Evolutionary conservation across 2,888 invertebrate genomes (phyloP).

Genomic region (Lasioglossum villosulum): DNA sequence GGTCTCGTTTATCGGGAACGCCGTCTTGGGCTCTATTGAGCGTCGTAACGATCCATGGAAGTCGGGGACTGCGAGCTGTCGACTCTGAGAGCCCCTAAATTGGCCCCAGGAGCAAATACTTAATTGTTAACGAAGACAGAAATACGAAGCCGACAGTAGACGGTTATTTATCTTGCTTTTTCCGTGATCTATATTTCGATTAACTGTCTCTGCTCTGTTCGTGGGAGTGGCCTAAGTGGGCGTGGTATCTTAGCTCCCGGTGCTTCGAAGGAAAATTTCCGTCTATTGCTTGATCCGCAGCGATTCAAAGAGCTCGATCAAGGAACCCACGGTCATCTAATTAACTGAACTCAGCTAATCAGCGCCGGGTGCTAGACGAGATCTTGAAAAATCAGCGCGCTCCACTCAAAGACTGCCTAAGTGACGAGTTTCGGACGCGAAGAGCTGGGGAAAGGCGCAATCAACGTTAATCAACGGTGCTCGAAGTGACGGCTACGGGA

Average conservation of each 20-base stretch:
- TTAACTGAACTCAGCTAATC: not conserved
- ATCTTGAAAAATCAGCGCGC: not conserved
- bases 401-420: not conserved
- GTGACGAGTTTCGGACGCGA: slow-evolving; percentile 6
- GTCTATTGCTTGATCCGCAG: not conserved
- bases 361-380: not conserved
- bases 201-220: not conserved
- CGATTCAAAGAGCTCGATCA: not conserved
- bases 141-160: not conserved
- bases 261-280: not conserved
- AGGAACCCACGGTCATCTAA: not conserved
- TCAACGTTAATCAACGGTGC: slow-evolving; percentile 18
- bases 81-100: not conserved
- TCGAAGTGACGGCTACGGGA: slow-evolving; percentile 9
- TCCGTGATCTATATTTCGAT: not conserved
- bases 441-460: not conserved
- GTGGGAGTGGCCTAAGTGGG: not conserved
- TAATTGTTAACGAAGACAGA: not conserved
- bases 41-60: slow-evolving; percentile 4
- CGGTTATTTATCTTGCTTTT: not conserved
- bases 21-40: not conserved
- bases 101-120: not conserved
- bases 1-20: not conserved
- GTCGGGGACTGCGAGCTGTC: not conserved
- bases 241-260: not conserved